Evolutionary conservation across 2,113 vertebrate genomes (phyloP).

Genomic region (Ailurus styani): DNA sequence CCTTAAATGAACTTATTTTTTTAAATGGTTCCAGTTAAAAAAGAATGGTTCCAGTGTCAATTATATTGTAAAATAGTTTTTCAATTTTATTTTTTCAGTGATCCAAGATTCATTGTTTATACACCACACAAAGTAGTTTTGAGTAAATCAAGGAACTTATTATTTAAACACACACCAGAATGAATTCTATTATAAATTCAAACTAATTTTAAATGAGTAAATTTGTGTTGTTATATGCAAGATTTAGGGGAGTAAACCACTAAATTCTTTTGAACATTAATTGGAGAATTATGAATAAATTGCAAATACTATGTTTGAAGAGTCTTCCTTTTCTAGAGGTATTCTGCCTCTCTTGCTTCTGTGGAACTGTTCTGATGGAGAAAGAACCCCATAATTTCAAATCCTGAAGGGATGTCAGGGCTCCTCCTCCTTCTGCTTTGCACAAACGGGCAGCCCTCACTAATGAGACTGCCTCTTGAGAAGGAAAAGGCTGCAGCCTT

Average conservation of each 20-base stretch:
- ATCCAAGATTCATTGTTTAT: no score
- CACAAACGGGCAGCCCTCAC: background rate
- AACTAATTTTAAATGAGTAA: background rate
- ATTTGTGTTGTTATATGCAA: background rate
- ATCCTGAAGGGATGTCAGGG: background rate
- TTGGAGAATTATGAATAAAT: background rate
- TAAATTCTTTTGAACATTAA: background rate
- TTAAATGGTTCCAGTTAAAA: background rate
- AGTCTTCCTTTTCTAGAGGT: background rate
- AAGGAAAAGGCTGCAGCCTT: constrained; percentile 9
- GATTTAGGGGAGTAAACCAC: background rate
- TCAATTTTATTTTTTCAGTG: no score
- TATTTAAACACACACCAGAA: background rate
- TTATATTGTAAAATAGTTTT: background rate
- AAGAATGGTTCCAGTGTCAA: background rate
- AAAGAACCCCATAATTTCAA: background rate
- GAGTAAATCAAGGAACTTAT: background rate
- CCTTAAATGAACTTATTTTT: background rate
- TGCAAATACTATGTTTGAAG: background rate
- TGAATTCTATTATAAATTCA: background rate
- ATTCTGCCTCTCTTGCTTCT: background rate
- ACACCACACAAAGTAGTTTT: constrained; percentile 33
- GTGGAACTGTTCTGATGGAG: background rate
- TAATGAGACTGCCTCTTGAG: constrained; percentile 10
- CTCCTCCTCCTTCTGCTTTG: background rate